Evolutionary conservation across 2,797 vertebrate species (phyloP).

Genomic region (Sebastiscus tertius): DNA sequence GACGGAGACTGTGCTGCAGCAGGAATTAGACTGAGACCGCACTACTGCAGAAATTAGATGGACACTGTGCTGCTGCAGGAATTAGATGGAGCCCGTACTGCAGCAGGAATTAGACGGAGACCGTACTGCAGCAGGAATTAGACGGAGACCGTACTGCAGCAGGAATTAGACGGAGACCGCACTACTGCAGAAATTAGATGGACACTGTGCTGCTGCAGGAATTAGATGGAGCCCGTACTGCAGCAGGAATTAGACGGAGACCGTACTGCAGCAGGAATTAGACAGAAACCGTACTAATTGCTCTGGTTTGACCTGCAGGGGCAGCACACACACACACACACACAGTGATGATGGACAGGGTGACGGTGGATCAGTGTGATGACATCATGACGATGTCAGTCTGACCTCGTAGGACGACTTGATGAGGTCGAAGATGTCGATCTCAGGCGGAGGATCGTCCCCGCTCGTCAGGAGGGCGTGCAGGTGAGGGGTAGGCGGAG

Average conservation of each 20-base stretch:
- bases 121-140: background rate
- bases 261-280: fast-evolving
- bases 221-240: too few species aligned
- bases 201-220: too few species aligned
- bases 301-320: too few species aligned
- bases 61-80: background rate
- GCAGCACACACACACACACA: too few species aligned
- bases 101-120: background rate
- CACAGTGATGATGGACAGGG: background rate
- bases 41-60: background rate
- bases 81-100: too few species aligned
- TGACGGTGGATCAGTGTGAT: background rate
- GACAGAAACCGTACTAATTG: too few species aligned
- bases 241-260: fast-evolving
- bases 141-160: too few species aligned
- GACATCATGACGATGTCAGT: background rate
- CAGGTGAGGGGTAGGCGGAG: slow-evolving; percentile 91
- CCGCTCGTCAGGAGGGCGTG: slow-evolving; percentile 91
- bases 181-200: too few species aligned
- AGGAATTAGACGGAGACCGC: too few species aligned
- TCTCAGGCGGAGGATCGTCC: slow-evolving; percentile 88
- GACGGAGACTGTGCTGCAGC: background rate
- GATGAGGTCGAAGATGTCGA: slow-evolving; percentile 93
- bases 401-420: slow-evolving; percentile 93
- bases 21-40: background rate